Base-by-base conservation (phyloP, 2,113 vertebrate species). In the Panurus biarmicus region DNA sequence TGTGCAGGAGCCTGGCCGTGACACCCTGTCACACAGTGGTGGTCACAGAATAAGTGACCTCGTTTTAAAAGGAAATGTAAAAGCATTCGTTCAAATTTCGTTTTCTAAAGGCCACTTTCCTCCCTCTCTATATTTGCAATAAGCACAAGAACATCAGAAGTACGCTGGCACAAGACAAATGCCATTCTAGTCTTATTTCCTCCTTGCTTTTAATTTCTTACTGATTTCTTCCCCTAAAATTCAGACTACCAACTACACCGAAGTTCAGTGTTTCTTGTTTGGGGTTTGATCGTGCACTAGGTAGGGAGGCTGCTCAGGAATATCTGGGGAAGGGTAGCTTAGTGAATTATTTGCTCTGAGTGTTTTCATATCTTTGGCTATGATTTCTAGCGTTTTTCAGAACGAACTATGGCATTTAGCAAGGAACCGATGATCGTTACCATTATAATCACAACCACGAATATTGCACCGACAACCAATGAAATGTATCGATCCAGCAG, bases 91-190 rank as follows among this genome's bases (percentile, higher is more conserved):
- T 67, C 28, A 40, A 56, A 89, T 77, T 90, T 92, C 78, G 47
- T 87, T 92, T 94, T 94, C 47, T 28, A 20, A 40, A 50, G 42
- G 35, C 1, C 42, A 42, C 18, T 40, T 58, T 23, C 17, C 8
- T 51, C n/a, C 3, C 6, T 5, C 14, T 14, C 3, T 50, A 1
- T 22, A 18, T 8, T 51, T 40, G 14, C 24, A 56, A 12, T 3
- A 29, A 24, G 15, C n/a, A 45, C 31, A 47, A 56, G 0, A 70
- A 35, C 5, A 20, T 58, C 14, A 5, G 19, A 26, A 73, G 22
- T 42, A 40, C 0, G 2, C 7, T 24, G 2, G 1, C 62, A 44
- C 42, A 50, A 74, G 28, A 20, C 4, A 73, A 65, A 76, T 22
- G 29, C 8, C 33, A 19, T 56, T 48, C 13, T 42, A 8, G 16